Base-by-base conservation (phyloP, 2,888 invertebrate genomes). In the Drosophila affinis region DNA sequence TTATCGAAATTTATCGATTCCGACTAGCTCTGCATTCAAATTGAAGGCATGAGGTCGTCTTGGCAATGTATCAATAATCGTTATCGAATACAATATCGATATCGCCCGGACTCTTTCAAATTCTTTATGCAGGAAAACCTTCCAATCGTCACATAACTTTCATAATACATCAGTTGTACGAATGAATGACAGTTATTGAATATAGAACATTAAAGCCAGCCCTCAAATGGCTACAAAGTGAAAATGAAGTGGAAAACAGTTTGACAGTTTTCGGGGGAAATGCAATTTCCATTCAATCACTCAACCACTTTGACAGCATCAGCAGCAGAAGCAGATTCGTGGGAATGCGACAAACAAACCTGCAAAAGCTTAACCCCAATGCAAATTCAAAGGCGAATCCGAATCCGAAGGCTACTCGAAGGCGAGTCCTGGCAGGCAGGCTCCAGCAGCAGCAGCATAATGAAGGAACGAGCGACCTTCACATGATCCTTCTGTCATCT, bases 391-490 rank as follows among this genome's bases (percentile, higher is more conserved):
- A 18, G 21, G 17, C 54, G 18, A 18, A 10, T 52, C 32, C 54
- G 18, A 18, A 10, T 32, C 32, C 52, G 10, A 29, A 17, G 29
- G 29, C 34, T 3, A 27, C 14, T 18, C 39, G n/a, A 54, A 14
- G 27, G n/a, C 29, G 32, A 21, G 21, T 12, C 21, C 21, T 53
- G 34, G 18, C 18, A 34, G 17, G 34, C 32, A 7, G 39, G 24
- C n/a, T n/a, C n/a, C n/a, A n/a, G n/a, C 24, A 24, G 24, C 14
- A n/a, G 39, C 61, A n/a, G 27, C 9, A 18, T 62, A 17, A 32
- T n/a, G 44, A 7, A n/a, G 34, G 9, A 32, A 14, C 18, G 62
- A 21, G 10, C 64, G 64, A 65, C 64, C 64, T 65, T 65, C 54
- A 64, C 64, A 14, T 29, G 62, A 32, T 64, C 34, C 34, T 55